These are phyloP conservation scores for Nomada fucata DNA, from an alignment of 2,888 invertebrate genomes.

Conservation along the genomic window DNA sequence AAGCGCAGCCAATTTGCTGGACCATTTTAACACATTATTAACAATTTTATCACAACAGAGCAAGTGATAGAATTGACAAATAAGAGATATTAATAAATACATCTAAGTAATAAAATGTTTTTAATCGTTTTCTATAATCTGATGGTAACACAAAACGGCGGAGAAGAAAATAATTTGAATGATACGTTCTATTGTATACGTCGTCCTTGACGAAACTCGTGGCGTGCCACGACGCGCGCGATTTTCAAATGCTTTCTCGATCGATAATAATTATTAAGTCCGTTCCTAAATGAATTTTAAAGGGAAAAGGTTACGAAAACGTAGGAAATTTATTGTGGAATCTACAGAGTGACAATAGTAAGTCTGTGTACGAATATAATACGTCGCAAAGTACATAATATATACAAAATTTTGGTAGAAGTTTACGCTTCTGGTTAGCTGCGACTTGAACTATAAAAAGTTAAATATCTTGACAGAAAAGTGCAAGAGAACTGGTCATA, in stretches of 20 bases:
- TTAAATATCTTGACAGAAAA: conserved; percentile 6
- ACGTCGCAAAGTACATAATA: not conserved
- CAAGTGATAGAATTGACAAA: no score
- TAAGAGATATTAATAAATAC: no score
- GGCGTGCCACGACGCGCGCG: conserved; percentile 1
- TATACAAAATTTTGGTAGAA: not conserved
- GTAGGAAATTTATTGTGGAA: not conserved
- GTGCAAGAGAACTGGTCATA: not conserved
- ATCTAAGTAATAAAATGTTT: no score
- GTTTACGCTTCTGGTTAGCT: accelerated
- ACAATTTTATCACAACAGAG: no score
- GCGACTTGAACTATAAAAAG: not conserved
- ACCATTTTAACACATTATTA: no score
- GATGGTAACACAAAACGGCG: no score
- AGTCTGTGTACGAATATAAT: not conserved
- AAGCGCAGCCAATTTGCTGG: no score
- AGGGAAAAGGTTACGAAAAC: not conserved
- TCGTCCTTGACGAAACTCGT: no score
- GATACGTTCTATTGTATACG: no score
- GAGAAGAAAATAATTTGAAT: no score
- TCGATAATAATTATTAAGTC: not conserved
- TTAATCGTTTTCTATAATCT: no score
- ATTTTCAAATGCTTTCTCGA: conserved; percentile 16
- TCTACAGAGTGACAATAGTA: no score
- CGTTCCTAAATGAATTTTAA: not conserved